Conservation (phyloP, 2,888 invertebrate species). For the Belgica antarctica region DNA sequence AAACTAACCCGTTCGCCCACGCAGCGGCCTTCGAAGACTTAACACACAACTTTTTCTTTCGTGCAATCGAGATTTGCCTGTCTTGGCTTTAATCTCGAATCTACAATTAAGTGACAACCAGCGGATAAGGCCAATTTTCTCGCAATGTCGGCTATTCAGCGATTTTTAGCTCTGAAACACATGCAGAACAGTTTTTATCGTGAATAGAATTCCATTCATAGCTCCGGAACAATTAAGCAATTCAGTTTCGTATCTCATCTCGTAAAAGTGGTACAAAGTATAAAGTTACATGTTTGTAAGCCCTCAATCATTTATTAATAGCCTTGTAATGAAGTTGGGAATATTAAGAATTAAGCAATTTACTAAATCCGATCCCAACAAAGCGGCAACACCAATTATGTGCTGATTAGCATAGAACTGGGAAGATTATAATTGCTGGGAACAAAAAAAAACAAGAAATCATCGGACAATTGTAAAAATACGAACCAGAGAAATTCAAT, state of each 20-base stretch:
- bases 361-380: neutral
- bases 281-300: neutral
- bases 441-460: too few species aligned
- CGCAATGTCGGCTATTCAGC: neutral
- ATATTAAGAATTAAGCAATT: constrained; percentile 9
- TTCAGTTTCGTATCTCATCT: neutral
- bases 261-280: constrained; percentile 8
- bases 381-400: neutral
- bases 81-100: constrained; percentile 2
- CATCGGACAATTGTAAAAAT: too few species aligned
- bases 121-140: constrained; percentile 2
- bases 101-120: constrained; percentile 31
- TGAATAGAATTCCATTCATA: constrained; percentile 11
- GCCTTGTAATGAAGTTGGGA: neutral
- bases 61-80: neutral
- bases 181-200: neutral
- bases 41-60: neutral
- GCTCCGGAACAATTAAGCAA: constrained; percentile 7
- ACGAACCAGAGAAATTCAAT: too few species aligned
- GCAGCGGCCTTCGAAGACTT: constrained; percentile 1
- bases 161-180: constrained; percentile 2
- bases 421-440: too few species aligned
- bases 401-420: too few species aligned
- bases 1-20: neutral
- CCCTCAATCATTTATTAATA: constrained; percentile 10